These are phyloP conservation scores for Leptonema lineaticorne DNA, from an alignment of 1,140 invertebrate species.

Conservation along the genomic window DNA sequence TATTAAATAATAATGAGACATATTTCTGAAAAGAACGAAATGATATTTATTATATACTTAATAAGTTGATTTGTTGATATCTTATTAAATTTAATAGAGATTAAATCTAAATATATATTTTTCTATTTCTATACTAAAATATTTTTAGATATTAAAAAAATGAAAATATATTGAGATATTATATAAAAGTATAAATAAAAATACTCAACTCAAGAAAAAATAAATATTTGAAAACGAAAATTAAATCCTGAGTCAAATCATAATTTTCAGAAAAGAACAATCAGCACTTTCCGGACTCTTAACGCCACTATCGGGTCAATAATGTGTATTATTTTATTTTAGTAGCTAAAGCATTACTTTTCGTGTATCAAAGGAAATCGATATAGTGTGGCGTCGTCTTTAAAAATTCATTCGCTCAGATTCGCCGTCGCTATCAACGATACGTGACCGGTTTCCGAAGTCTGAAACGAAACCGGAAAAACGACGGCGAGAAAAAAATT, in stretches of 20 bases:
- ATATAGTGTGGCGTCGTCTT: constrained; percentile 16
- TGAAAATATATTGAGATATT: too few species aligned
- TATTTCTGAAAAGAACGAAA: too few species aligned
- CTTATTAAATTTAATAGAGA: too few species aligned
- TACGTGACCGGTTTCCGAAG: constrained; percentile 35
- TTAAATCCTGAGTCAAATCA: not conserved
- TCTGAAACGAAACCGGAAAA: constrained; percentile 30
- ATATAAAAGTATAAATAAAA: not conserved
- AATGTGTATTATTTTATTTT: not conserved
- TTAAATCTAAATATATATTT: too few species aligned
- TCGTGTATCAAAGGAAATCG: not conserved
- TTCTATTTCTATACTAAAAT: too few species aligned
- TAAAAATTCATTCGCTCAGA: constrained; percentile 42
- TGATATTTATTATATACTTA: too few species aligned
- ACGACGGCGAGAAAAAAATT: too few species aligned
- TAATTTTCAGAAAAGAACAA: not conserved
- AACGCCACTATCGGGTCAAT: not conserved
- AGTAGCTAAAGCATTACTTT: not conserved
- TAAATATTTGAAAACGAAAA: not conserved
- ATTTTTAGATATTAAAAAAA: too few species aligned
- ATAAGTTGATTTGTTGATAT: too few species aligned
- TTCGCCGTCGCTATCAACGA: constrained; percentile 34
- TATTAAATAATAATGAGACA: too few species aligned
- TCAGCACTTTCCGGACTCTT: not conserved
- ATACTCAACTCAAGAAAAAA: not conserved